Evolutionary conservation across 2,113 vertebrate genomes (phyloP).

Genomic region (Salvelinus fontinalis): DNA sequence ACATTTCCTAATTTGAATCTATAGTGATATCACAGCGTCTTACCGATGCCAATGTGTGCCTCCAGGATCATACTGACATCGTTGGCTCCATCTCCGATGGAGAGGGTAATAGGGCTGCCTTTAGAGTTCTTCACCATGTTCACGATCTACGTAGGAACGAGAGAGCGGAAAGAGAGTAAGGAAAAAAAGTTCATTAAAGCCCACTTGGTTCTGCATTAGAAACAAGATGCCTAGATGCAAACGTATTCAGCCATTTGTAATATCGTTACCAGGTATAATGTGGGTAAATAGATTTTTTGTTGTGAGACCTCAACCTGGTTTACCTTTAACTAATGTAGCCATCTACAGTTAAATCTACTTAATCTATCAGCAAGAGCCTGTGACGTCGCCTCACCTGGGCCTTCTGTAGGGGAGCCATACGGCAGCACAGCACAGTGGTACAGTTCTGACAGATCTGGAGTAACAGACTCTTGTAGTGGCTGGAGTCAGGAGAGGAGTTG

Average conservation of each 20-base stretch:
- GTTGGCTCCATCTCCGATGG: conserved; percentile 95
- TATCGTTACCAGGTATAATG: neutral
- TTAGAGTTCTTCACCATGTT: conserved; percentile 97
- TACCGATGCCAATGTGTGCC: conserved; percentile 97
- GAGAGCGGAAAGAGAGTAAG: neutral
- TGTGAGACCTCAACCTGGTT: no score
- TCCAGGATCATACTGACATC: conserved; percentile 99
- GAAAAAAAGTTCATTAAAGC: neutral
- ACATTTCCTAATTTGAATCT: no score
- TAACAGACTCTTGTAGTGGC: conserved; percentile 90
- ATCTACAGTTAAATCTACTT: no score
- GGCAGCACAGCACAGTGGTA: conserved; percentile 91
- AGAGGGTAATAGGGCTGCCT: conserved; percentile 90
- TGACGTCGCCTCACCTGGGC: conserved; percentile 81
- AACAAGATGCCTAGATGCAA: no score
- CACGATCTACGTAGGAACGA: conserved; percentile 80
- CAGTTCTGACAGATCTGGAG: conserved; percentile 94
- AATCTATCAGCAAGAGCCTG: neutral
- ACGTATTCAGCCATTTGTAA: neutral
- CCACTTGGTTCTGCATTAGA: neutral
- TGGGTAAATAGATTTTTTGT: no score
- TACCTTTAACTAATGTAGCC: no score
- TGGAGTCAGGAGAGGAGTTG: conserved; percentile 82
- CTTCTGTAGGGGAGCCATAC: conserved; percentile 97
- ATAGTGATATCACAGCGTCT: conserved; percentile 41